Base-by-base conservation (phyloP, 1,140 invertebrate species). In the Gonatopus flavifemur region DNA sequence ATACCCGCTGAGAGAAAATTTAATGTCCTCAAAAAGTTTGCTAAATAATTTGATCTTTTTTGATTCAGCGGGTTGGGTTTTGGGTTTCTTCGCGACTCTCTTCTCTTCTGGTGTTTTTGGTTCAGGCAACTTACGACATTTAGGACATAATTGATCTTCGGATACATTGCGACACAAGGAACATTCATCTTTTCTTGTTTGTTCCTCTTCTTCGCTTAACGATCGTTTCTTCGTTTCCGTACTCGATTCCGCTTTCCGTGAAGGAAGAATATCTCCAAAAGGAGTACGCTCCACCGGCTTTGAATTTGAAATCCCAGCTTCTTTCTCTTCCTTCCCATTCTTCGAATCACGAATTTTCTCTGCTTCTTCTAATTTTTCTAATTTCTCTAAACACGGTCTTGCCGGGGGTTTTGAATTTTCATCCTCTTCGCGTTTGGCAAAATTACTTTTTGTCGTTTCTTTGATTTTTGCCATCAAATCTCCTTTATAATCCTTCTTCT, bases 1-100 rank as follows among this genome's bases (percentile, higher is more conserved):
- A 18, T 78, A 78, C 10, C 76, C 76, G 54, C 75, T 77, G 3
- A 78, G 59, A 15, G 76, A 60, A 63, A 78, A 77, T 10, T 32
- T 61, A 5, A 74, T 37, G 31, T 62, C 63, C 7, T 66, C 58
- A 28, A 77, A 60, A 13, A 78, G 48, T 52, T 77, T 62, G n/a
- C 32, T 50, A 57, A 78, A 77, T n/a, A 41, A 20, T 52, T 66
- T 74, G 22, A 52, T 70, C 0, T 13, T 13, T 40, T 54, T 67
- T n/a, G n/a, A n/a, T 20, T 36, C 37, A 40, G 19, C 45, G 53
- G 6, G 2, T 16, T n/a, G 24, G 8, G 6, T 49, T 43, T 35
- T 49, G 21, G 21, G 24, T 40, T 46, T 39, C 8, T 13, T 10
- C n/a, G n/a, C 3, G 37, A 8, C 28, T 39, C 48, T 30, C 31